Evolutionary conservation across 2,888 invertebrate genomes (phyloP).

Genomic region (Plebejus anna): DNA sequence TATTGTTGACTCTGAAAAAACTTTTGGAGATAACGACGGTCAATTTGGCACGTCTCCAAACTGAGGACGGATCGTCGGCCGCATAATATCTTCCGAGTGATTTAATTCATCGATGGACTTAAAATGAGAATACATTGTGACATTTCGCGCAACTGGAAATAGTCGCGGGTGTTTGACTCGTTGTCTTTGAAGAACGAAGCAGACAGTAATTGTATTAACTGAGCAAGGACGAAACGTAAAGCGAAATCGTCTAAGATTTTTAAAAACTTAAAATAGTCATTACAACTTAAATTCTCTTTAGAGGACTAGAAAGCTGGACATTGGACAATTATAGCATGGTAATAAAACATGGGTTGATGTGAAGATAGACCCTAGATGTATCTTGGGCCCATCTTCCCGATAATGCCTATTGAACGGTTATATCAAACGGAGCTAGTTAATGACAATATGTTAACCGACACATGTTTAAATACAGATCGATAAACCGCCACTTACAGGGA

Average conservation of each 20-base stretch:
- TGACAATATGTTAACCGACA: background rate
- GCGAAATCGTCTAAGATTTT: too few species aligned
- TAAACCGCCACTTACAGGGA: background rate
- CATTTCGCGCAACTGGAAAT: background rate
- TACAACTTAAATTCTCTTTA: too few species aligned
- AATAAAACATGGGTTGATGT: too few species aligned
- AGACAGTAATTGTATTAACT: background rate
- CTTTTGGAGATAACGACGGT: constrained; percentile 21
- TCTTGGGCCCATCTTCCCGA: too few species aligned
- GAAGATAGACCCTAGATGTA: too few species aligned
- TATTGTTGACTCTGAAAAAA: constrained; percentile 21
- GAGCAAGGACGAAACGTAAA: background rate
- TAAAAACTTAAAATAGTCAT: too few species aligned
- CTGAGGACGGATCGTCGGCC: constrained; percentile 31
- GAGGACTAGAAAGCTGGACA: too few species aligned
- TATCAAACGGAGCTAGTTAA: background rate
- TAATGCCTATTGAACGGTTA: background rate
- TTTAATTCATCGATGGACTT: constrained; percentile 31
- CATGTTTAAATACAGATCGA: constrained; percentile 5
- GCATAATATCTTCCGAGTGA: constrained; percentile 34
- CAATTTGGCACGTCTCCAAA: constrained; percentile 35
- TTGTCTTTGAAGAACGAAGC: background rate
- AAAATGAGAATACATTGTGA: constrained; percentile 6
- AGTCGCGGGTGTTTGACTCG: background rate
- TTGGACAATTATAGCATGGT: too few species aligned